Base-by-base conservation (phyloP, 2,888 invertebrate species). In the Carterocephalus palaemon region DNA sequence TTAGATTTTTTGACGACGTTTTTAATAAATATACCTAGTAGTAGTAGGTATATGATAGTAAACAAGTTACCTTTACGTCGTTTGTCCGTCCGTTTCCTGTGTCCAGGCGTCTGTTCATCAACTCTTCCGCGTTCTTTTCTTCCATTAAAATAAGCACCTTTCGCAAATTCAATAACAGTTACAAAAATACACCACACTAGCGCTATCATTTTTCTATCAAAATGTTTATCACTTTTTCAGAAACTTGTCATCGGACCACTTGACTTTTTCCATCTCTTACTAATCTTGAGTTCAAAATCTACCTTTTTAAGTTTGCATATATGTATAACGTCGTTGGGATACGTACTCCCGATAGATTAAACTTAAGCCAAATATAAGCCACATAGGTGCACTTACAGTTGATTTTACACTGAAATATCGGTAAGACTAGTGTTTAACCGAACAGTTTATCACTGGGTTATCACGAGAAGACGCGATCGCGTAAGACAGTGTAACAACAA, bases 131-230 rank as follows among this genome's bases (percentile, higher is more conserved):
- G 41, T 41, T 58, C 53, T 6, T 37, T 34, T 33, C 37, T 54
- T 32, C 54, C 46, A 38, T 29, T 48, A 22, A 43, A 47, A 49
- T 61, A 60, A 8, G 42, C 58, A 64, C 51, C 64, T 56, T 55
- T 70, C 32, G 66, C 60, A 28, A 75, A 51, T 49, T 79, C 70
- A 48, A 79, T 64, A 47, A 84, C 56, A 63, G 74, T 75, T 2
- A 70, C 66, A 47, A 79, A 55, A 40, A 83, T 61, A 55, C 65
- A 82, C 66, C 80, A 60, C 60, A 81, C 67, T 47, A 80, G 53
- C 13, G 62, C 82, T 41, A 84, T 81, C 84, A 85, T 85, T 57
- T 64, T 50, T 47, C 48, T 41, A 22, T 22, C n/a, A n/a, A 48
- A 41, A 15, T 26, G 6, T 38, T 47, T 37, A 51, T 51, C 48